Conservation (phyloP, 2,113 vertebrate species). For the Craseonycteris thonglongyai region DNA sequence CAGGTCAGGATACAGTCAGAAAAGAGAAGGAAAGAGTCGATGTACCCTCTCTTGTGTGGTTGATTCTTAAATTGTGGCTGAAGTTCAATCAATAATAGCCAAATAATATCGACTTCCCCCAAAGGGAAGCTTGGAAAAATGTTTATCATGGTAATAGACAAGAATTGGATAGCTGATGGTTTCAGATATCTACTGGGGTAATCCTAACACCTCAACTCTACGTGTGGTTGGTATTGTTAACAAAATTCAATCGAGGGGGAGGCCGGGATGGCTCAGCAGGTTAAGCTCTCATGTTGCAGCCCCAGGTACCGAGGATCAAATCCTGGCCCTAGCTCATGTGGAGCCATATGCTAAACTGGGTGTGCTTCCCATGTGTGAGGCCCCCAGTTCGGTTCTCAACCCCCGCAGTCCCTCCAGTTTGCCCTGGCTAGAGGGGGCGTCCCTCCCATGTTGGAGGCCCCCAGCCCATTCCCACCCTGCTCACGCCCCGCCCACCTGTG, state of each 20-base stretch:
- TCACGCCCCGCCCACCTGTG: no score
- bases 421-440: no score
- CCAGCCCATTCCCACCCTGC: no score
- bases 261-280: no score
- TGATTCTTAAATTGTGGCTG: constrained; percentile 7
- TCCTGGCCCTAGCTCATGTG: no score
- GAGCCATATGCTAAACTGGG: no score
- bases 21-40: not conserved
- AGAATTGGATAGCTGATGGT: not conserved
- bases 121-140: not conserved
- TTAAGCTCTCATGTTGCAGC: no score
- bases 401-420: no score
- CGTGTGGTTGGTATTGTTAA: not conserved
- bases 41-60: not conserved
- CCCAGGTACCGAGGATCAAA: no score
- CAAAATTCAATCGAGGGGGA: not conserved
- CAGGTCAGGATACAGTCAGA: not conserved
- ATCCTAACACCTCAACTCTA: not conserved
- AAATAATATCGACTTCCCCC: not conserved
- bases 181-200: not conserved
- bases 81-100: not conserved
- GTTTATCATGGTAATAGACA: not conserved
- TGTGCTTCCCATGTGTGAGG: no score
- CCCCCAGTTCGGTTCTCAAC: no score
- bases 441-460: no score